These are phyloP conservation scores for Acanthococcus lagerstroemiae DNA, from an alignment of 2,888 invertebrate genomes.

Conservation along the genomic window DNA sequence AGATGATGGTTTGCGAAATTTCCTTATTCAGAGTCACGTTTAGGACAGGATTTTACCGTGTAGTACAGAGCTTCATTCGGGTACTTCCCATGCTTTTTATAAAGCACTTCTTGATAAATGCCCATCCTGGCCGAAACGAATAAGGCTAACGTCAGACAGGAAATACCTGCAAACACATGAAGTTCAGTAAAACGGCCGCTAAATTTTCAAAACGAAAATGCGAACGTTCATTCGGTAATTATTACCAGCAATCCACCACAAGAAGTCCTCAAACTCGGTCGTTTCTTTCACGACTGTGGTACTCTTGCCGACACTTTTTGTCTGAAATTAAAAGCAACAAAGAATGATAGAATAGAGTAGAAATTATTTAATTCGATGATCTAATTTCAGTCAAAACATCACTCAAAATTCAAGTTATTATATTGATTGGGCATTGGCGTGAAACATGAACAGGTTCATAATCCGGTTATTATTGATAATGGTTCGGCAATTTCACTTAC, in stretches of 20 bases:
- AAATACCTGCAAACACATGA: conserved; percentile 51
- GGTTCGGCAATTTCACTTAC: too few species aligned
- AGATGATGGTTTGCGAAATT: too few species aligned
- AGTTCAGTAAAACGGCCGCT: neutral
- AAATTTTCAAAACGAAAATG: neutral
- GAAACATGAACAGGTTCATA: too few species aligned
- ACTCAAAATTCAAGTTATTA: too few species aligned
- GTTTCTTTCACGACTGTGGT: conserved; percentile 36
- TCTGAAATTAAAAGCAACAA: conserved; percentile 32
- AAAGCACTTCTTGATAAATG: conserved; percentile 82
- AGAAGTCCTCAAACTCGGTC: conserved; percentile 46
- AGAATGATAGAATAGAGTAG: too few species aligned
- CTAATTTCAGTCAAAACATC: too few species aligned
- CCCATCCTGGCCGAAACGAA: conserved; percentile 93
- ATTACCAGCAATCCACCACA: conserved; percentile 53
- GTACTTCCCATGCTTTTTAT: conserved; percentile 76
- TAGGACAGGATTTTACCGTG: conserved; percentile 50
- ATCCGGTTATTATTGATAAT: too few species aligned
- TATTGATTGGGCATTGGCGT: too few species aligned
- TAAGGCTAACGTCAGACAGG: conserved; percentile 72
- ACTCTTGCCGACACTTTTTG: conserved; percentile 35
- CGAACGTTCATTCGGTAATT: neutral
- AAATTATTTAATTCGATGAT: too few species aligned
- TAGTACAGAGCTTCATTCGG: conserved; percentile 79
- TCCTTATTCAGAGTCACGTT: too few species aligned